Percentiles rank a stretch among this genome's conserved stretches.
These are phyloP conservation scores for Dendronephthya gigantea DNA, from an alignment of 64 coral and sea anemone species.

Conservation along the genomic window DNA sequence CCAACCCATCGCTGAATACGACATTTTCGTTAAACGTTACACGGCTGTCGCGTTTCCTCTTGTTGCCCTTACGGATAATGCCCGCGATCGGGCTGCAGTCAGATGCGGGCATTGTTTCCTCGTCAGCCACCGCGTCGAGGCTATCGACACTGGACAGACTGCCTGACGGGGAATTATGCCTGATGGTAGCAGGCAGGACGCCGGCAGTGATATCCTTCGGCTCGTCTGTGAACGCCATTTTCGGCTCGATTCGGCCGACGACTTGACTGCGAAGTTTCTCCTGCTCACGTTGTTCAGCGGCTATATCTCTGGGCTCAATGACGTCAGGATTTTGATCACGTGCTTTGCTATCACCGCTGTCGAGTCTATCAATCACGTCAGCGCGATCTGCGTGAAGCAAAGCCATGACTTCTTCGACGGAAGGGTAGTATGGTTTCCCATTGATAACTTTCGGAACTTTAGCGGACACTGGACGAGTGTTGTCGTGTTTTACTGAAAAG, in stretches of 20 bases:
- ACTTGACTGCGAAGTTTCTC: slow-evolving; percentile 63
- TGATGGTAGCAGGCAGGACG: slow-evolving; percentile 66
- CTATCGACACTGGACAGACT: slow-evolving; percentile 91
- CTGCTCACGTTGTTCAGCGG: slow-evolving; percentile 33
- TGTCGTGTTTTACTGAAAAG: neutral
- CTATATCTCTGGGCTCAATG: neutral
- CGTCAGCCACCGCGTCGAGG: slow-evolving; percentile 48
- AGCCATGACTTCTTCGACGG: slow-evolving; percentile 8
- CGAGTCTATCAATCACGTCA: neutral
- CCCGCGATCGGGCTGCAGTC: slow-evolving; percentile 12
- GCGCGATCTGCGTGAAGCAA: neutral
- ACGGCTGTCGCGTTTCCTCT: slow-evolving; percentile 33
- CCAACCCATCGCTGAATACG: slow-evolving; percentile 88
- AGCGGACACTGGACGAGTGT: neutral
- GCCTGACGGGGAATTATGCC: slow-evolving; percentile 55
- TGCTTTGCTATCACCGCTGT: neutral
- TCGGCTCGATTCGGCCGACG: slow-evolving; percentile 51
- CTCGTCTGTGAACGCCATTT: slow-evolving; percentile 53
- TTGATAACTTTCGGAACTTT: neutral
- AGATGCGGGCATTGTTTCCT: neutral
- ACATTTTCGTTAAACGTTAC: slow-evolving; percentile 96
- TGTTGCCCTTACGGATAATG: slow-evolving; percentile 50
- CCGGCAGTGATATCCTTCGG: slow-evolving; percentile 49
- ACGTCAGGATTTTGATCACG: neutral
- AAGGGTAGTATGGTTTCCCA: slow-evolving; percentile 6